Conservation (phyloP, 2,797 vertebrate species). For the Chaetodon trifasciatus region DNA sequence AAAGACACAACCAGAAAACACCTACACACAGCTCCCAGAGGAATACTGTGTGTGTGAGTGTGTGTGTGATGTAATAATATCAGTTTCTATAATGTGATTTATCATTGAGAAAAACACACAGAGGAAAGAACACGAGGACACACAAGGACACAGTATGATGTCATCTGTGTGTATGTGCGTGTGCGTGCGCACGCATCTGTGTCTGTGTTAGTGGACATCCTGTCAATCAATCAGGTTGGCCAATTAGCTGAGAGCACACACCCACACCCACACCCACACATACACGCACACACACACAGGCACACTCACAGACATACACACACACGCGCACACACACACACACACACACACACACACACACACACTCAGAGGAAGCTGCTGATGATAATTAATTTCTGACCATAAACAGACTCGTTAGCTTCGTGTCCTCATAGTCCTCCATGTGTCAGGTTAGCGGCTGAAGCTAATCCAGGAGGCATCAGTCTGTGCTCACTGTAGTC, state of each 20-base stretch:
- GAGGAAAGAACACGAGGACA: slow-evolving; percentile 31
- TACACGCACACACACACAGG: neutral
- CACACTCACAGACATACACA: too few species aligned
- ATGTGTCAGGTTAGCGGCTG: slow-evolving; percentile 22
- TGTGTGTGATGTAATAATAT: slow-evolving; percentile 50
- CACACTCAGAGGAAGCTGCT: slow-evolving; percentile 25
- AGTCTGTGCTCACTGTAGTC: too few species aligned
- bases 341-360: neutral
- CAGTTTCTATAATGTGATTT: slow-evolving; percentile 61
- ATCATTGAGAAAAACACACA: slow-evolving; percentile 51
- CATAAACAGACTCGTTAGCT: slow-evolving; percentile 28
- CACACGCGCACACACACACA: slow-evolving; percentile 10
- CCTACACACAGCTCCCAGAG: neutral
- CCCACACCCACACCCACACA: slow-evolving; percentile 9
- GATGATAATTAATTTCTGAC: slow-evolving; percentile 10
- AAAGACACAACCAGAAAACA: slow-evolving; percentile 14
- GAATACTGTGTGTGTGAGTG: slow-evolving; percentile 10
- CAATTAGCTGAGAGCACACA: slow-evolving; percentile 14
- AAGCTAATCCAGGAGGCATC: neutral
- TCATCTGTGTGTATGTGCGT: slow-evolving; percentile 31
- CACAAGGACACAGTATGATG: slow-evolving; percentile 56
- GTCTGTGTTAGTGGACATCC: slow-evolving; percentile 17
- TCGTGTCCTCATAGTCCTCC: neutral
- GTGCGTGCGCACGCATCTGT: slow-evolving; percentile 8
- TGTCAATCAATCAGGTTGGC: slow-evolving; percentile 21